Conservation (phyloP, 35 echinoderm and acorn worm species). For the Strongylocentrotus purpuratus region DNA sequence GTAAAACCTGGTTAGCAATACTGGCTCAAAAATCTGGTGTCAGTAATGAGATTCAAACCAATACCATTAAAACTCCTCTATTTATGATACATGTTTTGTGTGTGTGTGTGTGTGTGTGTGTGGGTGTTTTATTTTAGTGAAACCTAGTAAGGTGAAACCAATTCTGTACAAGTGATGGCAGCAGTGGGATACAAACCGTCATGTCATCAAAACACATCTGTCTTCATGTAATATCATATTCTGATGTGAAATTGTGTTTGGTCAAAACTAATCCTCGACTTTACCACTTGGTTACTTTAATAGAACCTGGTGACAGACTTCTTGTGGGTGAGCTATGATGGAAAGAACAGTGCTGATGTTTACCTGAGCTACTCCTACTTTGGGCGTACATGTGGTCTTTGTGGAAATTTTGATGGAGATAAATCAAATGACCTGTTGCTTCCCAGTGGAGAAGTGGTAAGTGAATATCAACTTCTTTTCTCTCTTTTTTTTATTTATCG, state of each 20-base stretch:
- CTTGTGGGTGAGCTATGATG: constrained; percentile 64
- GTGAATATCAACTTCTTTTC: too few relatives aligned
- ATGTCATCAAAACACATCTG: background rate
- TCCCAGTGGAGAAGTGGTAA: constrained; percentile 67
- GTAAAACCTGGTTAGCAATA: background rate
- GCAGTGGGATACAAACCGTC: background rate
- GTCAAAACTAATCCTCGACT: background rate
- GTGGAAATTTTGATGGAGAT: constrained; percentile 81
- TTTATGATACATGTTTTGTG: too few relatives aligned
- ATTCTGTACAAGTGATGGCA: background rate
- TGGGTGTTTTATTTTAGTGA: too few relatives aligned
- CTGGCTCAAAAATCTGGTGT: background rate
- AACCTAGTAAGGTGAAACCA: too few relatives aligned
- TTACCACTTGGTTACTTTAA: background rate
- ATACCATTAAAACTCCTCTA: too few relatives aligned
- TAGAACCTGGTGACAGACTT: constrained; percentile 35
- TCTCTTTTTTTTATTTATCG: too few relatives aligned
- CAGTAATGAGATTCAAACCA: too few relatives aligned
- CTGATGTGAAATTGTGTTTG: background rate
- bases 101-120: too few relatives aligned
- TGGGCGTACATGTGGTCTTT: constrained; percentile 73
- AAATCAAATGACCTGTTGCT: constrained; percentile 66
- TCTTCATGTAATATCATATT: background rate
- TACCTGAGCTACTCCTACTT: constrained; percentile 51
- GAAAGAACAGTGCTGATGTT: constrained; percentile 62